These are phyloP conservation scores for Lutjanus argentimaculatus DNA, from an alignment of 2,797 vertebrate genomes.

Conservation along the genomic window DNA sequence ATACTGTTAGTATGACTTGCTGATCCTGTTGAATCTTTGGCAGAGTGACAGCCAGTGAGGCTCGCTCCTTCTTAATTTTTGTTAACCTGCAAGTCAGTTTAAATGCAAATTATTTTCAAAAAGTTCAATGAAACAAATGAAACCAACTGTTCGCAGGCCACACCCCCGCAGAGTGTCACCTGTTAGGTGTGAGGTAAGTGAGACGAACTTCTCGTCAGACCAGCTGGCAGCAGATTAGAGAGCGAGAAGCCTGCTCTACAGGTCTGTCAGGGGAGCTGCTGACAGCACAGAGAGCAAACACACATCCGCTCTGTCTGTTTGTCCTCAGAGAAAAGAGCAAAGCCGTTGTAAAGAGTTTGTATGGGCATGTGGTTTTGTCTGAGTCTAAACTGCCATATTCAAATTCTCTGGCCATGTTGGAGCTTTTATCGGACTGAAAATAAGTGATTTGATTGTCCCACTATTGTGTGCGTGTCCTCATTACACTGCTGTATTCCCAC, in stretches of 20 bases:
- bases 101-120: slow-evolving; percentile 58
- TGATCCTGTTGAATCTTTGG: neutral
- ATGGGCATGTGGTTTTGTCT: slow-evolving; percentile 9
- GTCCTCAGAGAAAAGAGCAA: slow-evolving; percentile 22
- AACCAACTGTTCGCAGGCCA: slow-evolving; percentile 25
- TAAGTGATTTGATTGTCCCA: slow-evolving; percentile 24
- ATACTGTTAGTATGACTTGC: neutral
- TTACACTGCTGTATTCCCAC: neutral
- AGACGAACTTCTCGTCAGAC: slow-evolving; percentile 76
- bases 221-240: slow-evolving; percentile 73
- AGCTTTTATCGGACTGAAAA: slow-evolving; percentile 7
- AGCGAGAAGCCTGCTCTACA: slow-evolving; percentile 65
- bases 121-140: slow-evolving; percentile 39
- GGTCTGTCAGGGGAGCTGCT: slow-evolving; percentile 67
- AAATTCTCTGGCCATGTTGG: slow-evolving; percentile 18
- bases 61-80: slow-evolving; percentile 8
- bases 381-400: slow-evolving; percentile 29
- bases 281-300: slow-evolving; percentile 58
- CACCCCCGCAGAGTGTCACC: slow-evolving; percentile 60
- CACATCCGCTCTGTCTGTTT: slow-evolving; percentile 61
- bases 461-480: slow-evolving; percentile 1
- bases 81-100: slow-evolving; percentile 36
- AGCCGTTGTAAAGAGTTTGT: slow-evolving; percentile 26
- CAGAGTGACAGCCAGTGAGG: neutral
- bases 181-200: slow-evolving; percentile 64